Conservation (phyloP, 2,113 vertebrate genomes). For the Choloepus hoffmanni region DNA sequence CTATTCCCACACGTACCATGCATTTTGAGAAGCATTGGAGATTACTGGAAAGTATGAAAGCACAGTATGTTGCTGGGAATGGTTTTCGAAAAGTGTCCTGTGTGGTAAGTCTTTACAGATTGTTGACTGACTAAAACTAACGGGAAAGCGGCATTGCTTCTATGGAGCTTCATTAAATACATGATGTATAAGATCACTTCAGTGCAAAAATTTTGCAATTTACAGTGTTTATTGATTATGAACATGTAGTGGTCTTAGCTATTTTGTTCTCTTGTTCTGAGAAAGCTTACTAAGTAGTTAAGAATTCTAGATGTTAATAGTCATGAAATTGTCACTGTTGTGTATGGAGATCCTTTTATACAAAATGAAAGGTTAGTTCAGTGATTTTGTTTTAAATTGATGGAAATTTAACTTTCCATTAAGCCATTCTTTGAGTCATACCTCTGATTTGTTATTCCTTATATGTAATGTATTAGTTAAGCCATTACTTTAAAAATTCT, state of each 20-base stretch:
- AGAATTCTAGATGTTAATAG: not conserved
- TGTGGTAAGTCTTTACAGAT: conserved; percentile 90
- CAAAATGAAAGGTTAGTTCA: not conserved
- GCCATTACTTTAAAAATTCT: not conserved
- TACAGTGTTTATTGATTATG: not conserved
- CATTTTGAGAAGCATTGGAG: conserved; percentile 94
- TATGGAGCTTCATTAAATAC: not conserved
- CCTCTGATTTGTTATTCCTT: conserved; percentile 33
- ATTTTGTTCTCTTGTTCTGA: not conserved
- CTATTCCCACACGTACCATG: conserved; percentile 89
- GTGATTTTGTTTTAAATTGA: conserved; percentile 10
- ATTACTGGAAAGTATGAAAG: conserved; percentile 97
- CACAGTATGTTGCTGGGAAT: conserved; percentile 96
- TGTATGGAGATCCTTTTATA: not conserved
- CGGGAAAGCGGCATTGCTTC: not conserved
- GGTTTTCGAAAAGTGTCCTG: conserved; percentile 98
- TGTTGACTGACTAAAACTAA: not conserved
- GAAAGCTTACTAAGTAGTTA: not conserved
- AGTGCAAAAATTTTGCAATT: not conserved
- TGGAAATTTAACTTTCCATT: not conserved
- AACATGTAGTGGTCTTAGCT: not conserved
- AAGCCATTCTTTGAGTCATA: conserved; percentile 19
- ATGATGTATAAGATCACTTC: not conserved
- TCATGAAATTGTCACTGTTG: not conserved
- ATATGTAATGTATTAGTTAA: not conserved